Conservation (phyloP, 1,140 invertebrate genomes). For the Asbolus verrucosus region DNA sequence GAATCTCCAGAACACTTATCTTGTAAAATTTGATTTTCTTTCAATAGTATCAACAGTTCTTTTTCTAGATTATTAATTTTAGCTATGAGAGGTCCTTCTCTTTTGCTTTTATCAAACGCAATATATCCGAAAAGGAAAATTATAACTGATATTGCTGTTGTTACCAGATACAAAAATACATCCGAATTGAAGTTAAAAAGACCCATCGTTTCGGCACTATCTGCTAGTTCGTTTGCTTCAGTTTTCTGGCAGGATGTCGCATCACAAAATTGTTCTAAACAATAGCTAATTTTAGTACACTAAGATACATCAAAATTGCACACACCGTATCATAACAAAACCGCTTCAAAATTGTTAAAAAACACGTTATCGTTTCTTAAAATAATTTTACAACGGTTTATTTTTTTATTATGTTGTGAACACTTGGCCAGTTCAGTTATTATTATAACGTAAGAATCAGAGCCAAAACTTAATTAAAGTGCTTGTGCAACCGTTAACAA, state of each 20-base stretch:
- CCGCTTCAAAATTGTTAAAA: neutral
- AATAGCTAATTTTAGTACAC: neutral
- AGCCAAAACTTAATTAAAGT: slow-evolving; percentile 18
- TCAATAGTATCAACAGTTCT: slow-evolving; percentile 66
- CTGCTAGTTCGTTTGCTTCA: neutral
- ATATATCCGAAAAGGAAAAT: slow-evolving; percentile 82
- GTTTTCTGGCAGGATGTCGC: neutral
- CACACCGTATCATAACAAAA: slow-evolving; percentile 2
- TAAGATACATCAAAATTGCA: neutral
- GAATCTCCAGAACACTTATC: slow-evolving; percentile 71
- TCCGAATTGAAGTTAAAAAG: slow-evolving; percentile 50
- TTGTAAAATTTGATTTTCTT: slow-evolving; percentile 76
- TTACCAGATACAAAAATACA: slow-evolving; percentile 62
- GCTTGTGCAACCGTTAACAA: slow-evolving; percentile 13
- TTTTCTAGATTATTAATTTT: slow-evolving; percentile 75
- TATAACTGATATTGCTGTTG: slow-evolving; percentile 76
- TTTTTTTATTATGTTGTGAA: slow-evolving; percentile 19
- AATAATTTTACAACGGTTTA: slow-evolving; percentile 32
- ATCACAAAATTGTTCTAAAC: slow-evolving; percentile 18
- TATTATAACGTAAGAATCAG: neutral
- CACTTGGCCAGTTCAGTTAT: neutral
- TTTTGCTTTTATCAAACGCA: slow-evolving; percentile 78
- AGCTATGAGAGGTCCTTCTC: slow-evolving; percentile 71
- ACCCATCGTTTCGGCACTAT: slow-evolving; percentile 17
- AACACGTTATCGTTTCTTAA: slow-evolving; percentile 7